Base-by-base conservation (phyloP, 2,113 vertebrate species). In the Neopipo cinnamomea region DNA sequence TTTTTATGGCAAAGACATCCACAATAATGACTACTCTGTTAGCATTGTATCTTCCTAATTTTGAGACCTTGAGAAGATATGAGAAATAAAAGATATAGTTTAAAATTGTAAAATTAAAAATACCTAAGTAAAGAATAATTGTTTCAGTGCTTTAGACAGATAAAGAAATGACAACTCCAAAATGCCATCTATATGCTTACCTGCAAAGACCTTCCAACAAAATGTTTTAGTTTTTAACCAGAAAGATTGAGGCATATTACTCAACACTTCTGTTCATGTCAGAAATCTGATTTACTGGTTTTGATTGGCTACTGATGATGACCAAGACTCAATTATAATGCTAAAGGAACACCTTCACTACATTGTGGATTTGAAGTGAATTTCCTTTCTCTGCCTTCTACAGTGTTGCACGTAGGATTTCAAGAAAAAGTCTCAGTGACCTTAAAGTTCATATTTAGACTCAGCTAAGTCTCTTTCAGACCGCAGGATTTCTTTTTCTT, bases 401-500 rank as follows among this genome's bases (percentile, higher is more conserved):
- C 42, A 30, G 8, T 46, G 33, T 79, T 7, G 8, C 53, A 53
- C n/a, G 42, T 35, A 76, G 1, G 0, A 59, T 85, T 77, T 91
- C 33, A 88, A 39, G 18, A 44, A 73, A 87, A 66, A 35, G 30
- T 88, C 30, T 82, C 52, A 35, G 37, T 83, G 55, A 76, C 58
- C 76, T 67, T 91, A 47, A 95, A 94, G 85, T 88, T 90, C 67
- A 56, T 96, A 93, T 96, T 90, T 63, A 90, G 91, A 94, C 79
- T 93, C 50, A 83, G 39, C 55, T 93, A 91, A 96, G 68, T 47
- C 72, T 94, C n/a, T 88, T 92, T 85, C 58, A 93, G 53, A 93
- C 58, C 12, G 6, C n/a, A 85, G 65, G 44, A 89, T 93, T 95
- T 76, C 49, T 85, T 87, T 52, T 92, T 96, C 77, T 91, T 76